These are phyloP conservation scores for Pollenia labialis DNA, from an alignment of 2,888 invertebrate genomes.

Conservation along the genomic window DNA sequence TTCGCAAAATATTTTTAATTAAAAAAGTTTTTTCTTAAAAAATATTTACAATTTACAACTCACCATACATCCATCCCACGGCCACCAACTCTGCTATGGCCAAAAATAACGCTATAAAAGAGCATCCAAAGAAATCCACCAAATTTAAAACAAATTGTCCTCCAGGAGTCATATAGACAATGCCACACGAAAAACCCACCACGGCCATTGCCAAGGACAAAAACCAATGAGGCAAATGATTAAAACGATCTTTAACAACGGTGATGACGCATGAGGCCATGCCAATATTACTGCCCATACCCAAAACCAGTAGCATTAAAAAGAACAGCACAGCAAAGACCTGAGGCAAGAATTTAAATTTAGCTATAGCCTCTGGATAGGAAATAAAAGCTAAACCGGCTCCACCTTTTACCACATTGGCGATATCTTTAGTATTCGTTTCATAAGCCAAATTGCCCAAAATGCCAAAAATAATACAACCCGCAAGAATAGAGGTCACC, in stretches of 20 bases:
- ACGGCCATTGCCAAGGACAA: conserved; percentile 84
- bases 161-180: conserved; percentile 88
- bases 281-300: conserved; percentile 85
- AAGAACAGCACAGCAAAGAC: conserved; percentile 86
- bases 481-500: conserved; percentile 91
- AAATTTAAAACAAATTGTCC: conserved; percentile 90
- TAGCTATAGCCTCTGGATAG: conserved; percentile 86
- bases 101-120: conserved; percentile 89
- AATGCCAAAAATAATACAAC: conserved; percentile 93
- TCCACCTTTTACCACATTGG: conserved; percentile 88
- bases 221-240: conserved; percentile 84
- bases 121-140: conserved; percentile 90
- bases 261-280: conserved; percentile 84
- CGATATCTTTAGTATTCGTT: conserved; percentile 86
- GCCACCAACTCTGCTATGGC: conserved; percentile 88
- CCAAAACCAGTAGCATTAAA: conserved; percentile 86
- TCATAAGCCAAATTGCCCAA: conserved; percentile 91
- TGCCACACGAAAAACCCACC: conserved; percentile 86
- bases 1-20: too few relatives aligned
- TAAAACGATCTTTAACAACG: conserved; percentile 84
- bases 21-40: too few relatives aligned
- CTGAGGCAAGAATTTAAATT: conserved; percentile 85
- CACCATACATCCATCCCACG: conserved; percentile 91
- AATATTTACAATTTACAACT: conserved; percentile 21
- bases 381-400: conserved; percentile 93